Percentiles rank a stretch among this genome's conserved stretches.
These are phyloP conservation scores for Candoia aspera DNA, from an alignment of 2,113 vertebrate genomes.

Conservation along the genomic window DNA sequence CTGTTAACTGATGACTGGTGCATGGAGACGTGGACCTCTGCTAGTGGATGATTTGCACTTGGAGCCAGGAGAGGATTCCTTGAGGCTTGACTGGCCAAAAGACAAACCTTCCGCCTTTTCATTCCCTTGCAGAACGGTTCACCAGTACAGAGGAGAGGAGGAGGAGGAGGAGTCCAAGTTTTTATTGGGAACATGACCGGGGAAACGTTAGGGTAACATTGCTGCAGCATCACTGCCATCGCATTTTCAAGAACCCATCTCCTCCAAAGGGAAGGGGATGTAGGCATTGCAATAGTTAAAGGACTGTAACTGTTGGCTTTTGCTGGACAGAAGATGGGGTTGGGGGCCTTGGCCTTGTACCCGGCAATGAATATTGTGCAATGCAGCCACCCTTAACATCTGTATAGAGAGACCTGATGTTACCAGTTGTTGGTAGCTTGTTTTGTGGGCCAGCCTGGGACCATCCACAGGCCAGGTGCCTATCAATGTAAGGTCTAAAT, in stretches of 20 bases:
- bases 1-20: constrained; percentile 11
- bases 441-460: not conserved
- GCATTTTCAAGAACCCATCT: not conserved
- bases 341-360: not conserved
- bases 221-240: not conserved
- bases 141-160: not conserved
- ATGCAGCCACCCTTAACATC: not conserved
- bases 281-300: not conserved
- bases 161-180: not conserved
- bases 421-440: not conserved
- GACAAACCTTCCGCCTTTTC: not conserved
- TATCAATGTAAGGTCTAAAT: not conserved
- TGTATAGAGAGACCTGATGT: not conserved
- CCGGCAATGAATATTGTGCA: not conserved
- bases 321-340: not conserved
- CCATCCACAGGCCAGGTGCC: not conserved
- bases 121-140: not conserved
- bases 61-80: constrained; percentile 3
- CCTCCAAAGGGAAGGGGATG: not conserved
- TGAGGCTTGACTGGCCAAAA: constrained; percentile 4
- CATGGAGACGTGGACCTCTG: not conserved
- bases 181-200: not conserved
- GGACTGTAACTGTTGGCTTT: not conserved
- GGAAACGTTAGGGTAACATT: not conserved
- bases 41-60: not conserved